These are phyloP conservation scores for Notolabrus celidotus DNA, from an alignment of 2,797 vertebrate genomes.

Conservation along the genomic window DNA sequence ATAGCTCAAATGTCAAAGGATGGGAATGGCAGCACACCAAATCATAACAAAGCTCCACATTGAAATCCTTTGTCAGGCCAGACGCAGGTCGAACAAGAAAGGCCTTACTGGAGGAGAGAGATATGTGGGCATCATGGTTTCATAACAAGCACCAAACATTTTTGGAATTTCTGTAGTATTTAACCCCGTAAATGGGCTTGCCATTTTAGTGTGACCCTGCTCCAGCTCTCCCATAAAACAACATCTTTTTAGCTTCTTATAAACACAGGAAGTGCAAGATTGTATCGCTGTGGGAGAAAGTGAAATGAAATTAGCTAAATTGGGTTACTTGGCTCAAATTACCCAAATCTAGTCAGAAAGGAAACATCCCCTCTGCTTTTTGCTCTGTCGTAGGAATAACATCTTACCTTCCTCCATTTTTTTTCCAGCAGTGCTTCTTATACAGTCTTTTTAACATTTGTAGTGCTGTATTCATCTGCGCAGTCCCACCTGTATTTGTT, in stretches of 20 bases:
- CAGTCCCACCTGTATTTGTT: conserved; percentile 60
- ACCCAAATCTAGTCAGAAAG: conserved; percentile 64
- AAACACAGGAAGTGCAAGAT: conserved; percentile 80
- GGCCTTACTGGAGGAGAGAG: conserved; percentile 61
- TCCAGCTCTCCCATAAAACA: conserved; percentile 19
- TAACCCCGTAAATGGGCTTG: conserved; percentile 40
- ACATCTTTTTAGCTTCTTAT: conserved; percentile 60
- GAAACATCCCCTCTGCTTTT: conserved; percentile 55
- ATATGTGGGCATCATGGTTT: conserved; percentile 60
- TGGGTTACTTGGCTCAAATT: conserved; percentile 76
- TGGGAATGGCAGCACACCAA: conserved; percentile 78
- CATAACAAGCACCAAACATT: conserved; percentile 61
- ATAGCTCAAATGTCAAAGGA: conserved; percentile 83
- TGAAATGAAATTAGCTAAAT: conserved; percentile 83
- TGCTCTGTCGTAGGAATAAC: conserved; percentile 1
- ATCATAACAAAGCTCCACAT: conserved; percentile 79
- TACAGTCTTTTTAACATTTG: conserved; percentile 4
- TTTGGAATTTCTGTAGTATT: conserved; percentile 72
- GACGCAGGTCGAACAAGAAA: conserved; percentile 78
- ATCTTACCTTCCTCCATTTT: background rate
- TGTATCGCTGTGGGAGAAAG: conserved; percentile 77
- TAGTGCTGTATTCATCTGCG: conserved; percentile 23
- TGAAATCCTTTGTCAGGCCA: conserved; percentile 72
- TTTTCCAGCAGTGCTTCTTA: background rate
- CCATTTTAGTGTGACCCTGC: conserved; percentile 4